Evolutionary conservation across 2,888 invertebrate genomes (phyloP).

Genomic region (Diadegma fenestrale): DNA sequence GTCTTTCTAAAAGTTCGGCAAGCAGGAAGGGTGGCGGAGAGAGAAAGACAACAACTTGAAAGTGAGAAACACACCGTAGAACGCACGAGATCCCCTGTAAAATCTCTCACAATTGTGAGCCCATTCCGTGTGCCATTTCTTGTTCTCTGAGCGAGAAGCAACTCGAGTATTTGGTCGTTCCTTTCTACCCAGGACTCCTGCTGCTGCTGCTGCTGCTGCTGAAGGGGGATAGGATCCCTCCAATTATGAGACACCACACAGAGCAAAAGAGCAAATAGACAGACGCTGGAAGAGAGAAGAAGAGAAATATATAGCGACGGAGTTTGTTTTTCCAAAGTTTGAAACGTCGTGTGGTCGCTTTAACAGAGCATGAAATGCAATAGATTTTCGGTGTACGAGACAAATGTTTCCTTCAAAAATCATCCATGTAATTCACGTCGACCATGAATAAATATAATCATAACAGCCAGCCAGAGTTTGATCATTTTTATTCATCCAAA

Average conservation of each 20-base stretch:
- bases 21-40: neutral
- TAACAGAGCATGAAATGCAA: constrained; percentile 17
- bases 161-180: constrained; percentile 54
- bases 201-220: neutral
- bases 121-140: constrained; percentile 31
- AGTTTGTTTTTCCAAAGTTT: constrained; percentile 38
- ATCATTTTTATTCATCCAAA: neutral
- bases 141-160: constrained; percentile 36
- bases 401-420: neutral
- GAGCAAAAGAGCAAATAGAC: constrained; percentile 24
- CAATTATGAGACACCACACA: constrained; percentile 42
- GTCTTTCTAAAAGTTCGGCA: constrained; percentile 1
- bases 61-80: constrained; percentile 26
- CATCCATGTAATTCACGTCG: neutral
- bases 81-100: constrained; percentile 22
- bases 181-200: constrained; percentile 30
- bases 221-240: constrained; percentile 24
- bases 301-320: constrained; percentile 3
- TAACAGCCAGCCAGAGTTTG: neutral
- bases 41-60: constrained; percentile 3
- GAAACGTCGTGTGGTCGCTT: constrained; percentile 36
- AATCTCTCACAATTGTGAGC: constrained; percentile 25
- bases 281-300: neutral
- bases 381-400: constrained; percentile 10
- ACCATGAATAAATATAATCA: neutral